phyloP scores from a whole-genome alignment of 2,113 vertebrate species.

The Haemorhous mexicanus region DNA sequence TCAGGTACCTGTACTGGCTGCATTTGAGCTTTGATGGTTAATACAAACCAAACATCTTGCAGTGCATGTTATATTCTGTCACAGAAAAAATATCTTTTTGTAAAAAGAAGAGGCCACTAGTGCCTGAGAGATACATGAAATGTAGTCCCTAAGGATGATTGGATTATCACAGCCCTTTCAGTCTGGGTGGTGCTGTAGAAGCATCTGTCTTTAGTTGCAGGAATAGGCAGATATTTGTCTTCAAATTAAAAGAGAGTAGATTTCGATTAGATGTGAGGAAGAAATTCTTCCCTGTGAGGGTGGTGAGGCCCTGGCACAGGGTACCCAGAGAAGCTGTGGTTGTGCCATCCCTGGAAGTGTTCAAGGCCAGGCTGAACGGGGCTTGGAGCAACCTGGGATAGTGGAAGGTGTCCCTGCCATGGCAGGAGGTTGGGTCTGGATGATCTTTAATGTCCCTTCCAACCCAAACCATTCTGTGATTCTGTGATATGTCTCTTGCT shows the following conservation, averaged over 20 bases:
- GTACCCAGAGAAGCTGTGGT: not conserved
- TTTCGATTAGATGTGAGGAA: not conserved
- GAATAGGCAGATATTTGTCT: not conserved
- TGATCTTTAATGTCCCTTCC: not conserved
- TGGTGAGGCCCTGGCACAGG: not conserved
- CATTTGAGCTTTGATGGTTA: not conserved
- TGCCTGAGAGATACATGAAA: not conserved
- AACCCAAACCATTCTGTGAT: not conserved
- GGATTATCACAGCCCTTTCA: not conserved
- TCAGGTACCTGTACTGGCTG: not conserved
- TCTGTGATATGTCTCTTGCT: not conserved
- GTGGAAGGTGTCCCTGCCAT: not conserved
- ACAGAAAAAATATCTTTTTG: not conserved
- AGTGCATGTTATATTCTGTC: not conserved
- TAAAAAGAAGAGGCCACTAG: not conserved
- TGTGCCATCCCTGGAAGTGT: not conserved
- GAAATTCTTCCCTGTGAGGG: not conserved
- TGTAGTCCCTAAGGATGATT: not conserved
- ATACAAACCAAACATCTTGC: not conserved
- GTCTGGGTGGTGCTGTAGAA: not conserved
- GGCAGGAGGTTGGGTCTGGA: not conserved
- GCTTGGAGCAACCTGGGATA: not conserved
- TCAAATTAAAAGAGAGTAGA: not conserved
- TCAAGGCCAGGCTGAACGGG: fast-evolving
- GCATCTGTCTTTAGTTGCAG: not conserved